Evolutionary conservation across 2,888 invertebrate genomes (phyloP).

Genomic region (Chaetogeoica ovagalla): DNA sequence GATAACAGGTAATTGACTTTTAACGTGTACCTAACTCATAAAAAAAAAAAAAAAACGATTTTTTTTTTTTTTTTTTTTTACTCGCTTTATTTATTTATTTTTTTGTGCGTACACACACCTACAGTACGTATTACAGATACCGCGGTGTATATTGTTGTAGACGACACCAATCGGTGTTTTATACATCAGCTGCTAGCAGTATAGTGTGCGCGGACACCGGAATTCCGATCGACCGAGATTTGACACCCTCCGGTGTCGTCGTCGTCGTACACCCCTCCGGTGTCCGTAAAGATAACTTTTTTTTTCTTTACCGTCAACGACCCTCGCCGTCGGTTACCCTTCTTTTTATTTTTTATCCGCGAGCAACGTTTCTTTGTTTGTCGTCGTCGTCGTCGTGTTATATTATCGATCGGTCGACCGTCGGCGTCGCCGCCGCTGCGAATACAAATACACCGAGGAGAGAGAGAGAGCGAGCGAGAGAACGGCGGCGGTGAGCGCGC

Average conservation of each 20-base stretch:
- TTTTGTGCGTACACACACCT: too few species aligned
- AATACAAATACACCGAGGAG: conserved; percentile 36
- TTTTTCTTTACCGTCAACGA: not conserved
- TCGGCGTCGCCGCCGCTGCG: not conserved
- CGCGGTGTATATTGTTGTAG: too few species aligned
- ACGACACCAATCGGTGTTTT: too few species aligned
- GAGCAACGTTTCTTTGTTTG: not conserved
- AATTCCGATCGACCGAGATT: conserved; percentile 44
- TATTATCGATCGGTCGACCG: conserved; percentile 31
- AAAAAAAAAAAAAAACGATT: too few species aligned
- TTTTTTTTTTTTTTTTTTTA: too few species aligned
- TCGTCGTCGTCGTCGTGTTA: not conserved
- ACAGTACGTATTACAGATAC: too few species aligned
- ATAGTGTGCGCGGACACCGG: not conserved
- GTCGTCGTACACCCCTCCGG: not conserved
- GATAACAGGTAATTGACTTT: too few species aligned
- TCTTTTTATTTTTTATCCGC: not conserved
- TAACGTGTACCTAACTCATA: too few species aligned
- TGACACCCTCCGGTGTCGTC: not conserved
- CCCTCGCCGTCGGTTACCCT: not conserved
- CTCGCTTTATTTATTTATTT: too few species aligned
- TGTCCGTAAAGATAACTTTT: too few species aligned
- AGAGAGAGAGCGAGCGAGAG: not conserved
- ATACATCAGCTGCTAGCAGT: too few species aligned
- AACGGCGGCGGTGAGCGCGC: not conserved